phyloP scores from a whole-genome alignment of 2,113 vertebrate genomes.

The Pavo muticus region DNA sequence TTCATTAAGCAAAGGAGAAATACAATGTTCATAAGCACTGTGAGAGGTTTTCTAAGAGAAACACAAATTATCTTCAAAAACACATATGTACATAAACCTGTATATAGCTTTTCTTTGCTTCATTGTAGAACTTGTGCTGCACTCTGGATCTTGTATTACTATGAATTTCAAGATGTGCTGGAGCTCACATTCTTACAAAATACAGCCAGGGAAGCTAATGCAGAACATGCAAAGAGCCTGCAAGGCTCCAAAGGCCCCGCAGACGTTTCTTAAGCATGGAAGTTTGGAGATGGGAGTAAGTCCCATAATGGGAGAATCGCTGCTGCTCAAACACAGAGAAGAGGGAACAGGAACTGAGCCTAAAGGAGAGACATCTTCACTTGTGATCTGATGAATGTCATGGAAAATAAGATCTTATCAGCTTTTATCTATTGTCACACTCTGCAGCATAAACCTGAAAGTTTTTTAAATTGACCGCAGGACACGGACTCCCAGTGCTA shows the following conservation, averaged over 20 bases:
- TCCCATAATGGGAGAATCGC: neutral
- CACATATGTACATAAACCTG: neutral
- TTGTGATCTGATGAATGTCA: neutral
- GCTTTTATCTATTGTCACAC: neutral
- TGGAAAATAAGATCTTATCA: neutral
- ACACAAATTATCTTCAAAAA: neutral
- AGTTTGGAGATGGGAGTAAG: neutral
- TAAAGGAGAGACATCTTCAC: neutral
- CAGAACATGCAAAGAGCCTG: neutral
- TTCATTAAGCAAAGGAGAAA: neutral
- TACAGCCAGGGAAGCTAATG: neutral
- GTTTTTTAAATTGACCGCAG: neutral
- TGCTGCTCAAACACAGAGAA: neutral
- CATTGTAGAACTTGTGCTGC: fast-evolving
- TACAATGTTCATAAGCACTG: neutral
- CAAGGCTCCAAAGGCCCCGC: neutral
- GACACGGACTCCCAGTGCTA: neutral
- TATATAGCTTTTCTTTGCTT: neutral
- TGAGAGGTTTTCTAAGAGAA: neutral
- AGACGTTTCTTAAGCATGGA: neutral
- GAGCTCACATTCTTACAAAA: neutral
- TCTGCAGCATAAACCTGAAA: neutral
- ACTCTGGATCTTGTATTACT: neutral
- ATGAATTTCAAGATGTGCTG: neutral
- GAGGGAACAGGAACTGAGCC: neutral